phyloP scores from a whole-genome alignment of 2,113 vertebrate genomes.

The Lagopus muta region DNA sequence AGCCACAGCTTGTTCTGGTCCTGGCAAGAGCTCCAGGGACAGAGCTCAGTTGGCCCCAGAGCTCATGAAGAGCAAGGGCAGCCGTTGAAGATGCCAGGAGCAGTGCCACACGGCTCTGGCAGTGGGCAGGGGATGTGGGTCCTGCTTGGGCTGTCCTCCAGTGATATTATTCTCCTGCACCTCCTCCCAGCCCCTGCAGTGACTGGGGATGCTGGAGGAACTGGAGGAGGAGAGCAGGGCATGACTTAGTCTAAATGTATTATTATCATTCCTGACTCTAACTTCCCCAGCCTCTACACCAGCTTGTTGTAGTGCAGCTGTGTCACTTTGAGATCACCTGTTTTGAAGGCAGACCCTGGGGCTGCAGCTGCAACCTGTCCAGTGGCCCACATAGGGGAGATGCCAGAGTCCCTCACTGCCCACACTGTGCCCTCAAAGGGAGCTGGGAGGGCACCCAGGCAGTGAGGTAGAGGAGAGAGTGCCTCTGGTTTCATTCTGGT shows the following conservation, averaged over 20 bases:
- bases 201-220: background rate
- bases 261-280: background rate
- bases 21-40: background rate
- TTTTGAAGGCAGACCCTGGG: background rate
- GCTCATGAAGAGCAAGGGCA: background rate
- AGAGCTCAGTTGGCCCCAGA: background rate
- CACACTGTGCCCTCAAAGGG: background rate
- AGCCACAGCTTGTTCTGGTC: background rate
- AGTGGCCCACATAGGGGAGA: background rate
- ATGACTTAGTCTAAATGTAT: fast-evolving
- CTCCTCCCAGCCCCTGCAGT: background rate
- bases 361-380: background rate
- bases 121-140: background rate
- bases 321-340: background rate
- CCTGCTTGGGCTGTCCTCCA: background rate
- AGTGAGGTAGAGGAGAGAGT: background rate
- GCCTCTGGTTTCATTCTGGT: background rate
- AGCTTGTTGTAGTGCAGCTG: background rate
- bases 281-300: background rate
- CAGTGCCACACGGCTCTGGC: fast-evolving
- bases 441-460: fast-evolving
- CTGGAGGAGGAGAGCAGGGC: background rate
- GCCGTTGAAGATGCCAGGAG: background rate
- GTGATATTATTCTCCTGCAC: background rate
- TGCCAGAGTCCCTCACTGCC: too few relatives aligned